Evolutionary conservation across 2,888 invertebrate species (phyloP).

Genomic region (Drosophila subquinaria): DNA sequence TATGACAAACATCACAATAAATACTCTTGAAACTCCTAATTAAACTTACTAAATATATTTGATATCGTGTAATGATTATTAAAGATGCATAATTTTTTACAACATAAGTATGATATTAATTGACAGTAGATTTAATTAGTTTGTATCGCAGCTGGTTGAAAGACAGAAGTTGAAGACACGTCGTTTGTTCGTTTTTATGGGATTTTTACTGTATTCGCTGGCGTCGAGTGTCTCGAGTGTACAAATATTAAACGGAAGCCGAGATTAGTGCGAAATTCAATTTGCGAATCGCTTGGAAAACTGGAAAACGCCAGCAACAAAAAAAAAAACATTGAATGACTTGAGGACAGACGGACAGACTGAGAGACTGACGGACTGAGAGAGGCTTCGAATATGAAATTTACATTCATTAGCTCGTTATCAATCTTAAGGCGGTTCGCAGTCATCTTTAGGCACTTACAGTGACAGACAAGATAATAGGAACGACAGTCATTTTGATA

Average conservation of each 20-base stretch:
- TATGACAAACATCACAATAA: neutral
- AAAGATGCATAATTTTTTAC: neutral
- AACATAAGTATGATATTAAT: slow-evolving; percentile 1
- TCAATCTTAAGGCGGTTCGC: slow-evolving; percentile 79
- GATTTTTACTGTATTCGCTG: slow-evolving; percentile 51
- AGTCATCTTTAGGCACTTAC: slow-evolving; percentile 51
- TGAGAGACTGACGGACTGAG: slow-evolving; percentile 30
- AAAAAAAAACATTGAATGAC: slow-evolving; percentile 39
- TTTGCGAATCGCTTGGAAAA: slow-evolving; percentile 54
- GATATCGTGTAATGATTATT: slow-evolving; percentile 1
- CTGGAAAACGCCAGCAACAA: slow-evolving; percentile 40
- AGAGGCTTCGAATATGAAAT: slow-evolving; percentile 72
- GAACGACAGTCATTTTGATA: too few relatives aligned
- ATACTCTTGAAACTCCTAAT: neutral
- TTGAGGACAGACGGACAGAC: slow-evolving; percentile 29
- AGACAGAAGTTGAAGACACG: neutral
- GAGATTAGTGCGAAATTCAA: slow-evolving; percentile 75
- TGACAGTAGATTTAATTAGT: slow-evolving; percentile 17
- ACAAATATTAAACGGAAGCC: slow-evolving; percentile 69
- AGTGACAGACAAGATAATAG: too few relatives aligned
- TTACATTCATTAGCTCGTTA: slow-evolving; percentile 84
- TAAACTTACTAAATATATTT: neutral
- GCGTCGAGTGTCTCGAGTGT: slow-evolving; percentile 17
- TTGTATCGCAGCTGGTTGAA: neutral
- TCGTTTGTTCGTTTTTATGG: slow-evolving; percentile 30